Conservation (phyloP, 2,888 invertebrate genomes). For the Neoaliturus tenellus region DNA sequence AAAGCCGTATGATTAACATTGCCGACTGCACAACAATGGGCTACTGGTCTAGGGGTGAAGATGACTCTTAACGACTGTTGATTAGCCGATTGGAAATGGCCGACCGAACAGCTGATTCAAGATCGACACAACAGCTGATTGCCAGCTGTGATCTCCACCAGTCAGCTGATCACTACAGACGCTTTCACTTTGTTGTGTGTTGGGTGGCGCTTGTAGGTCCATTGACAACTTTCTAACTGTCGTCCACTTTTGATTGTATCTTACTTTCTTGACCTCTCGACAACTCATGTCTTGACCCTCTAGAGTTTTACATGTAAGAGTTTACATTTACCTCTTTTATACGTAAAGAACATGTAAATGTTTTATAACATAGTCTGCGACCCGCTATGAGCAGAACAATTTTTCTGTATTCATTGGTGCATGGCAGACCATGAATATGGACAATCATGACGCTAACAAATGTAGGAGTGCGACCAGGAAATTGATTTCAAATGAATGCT, state of each 20-base stretch:
- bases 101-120: neutral
- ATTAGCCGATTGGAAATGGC: no score
- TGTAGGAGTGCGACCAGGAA: neutral
- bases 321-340: no score
- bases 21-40: no score
- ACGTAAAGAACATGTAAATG: no score
- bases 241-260: conserved; percentile 20
- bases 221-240: conserved; percentile 30
- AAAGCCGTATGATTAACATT: no score
- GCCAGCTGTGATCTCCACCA: neutral
- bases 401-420: no score
- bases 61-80: no score
- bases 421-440: no score
- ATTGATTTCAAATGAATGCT: neutral
- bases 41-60: no score
- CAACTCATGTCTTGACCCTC: neutral
- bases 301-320: neutral
- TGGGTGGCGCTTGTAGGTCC: conserved; percentile 6
- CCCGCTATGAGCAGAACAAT: no score
- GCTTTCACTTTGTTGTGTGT: neutral
- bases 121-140: neutral
- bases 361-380: no score
- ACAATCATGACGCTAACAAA: neutral
- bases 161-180: neutral
- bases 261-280: no score